Base-by-base conservation (phyloP, 1,140 invertebrate species). In the Papilio machaon region DNA sequence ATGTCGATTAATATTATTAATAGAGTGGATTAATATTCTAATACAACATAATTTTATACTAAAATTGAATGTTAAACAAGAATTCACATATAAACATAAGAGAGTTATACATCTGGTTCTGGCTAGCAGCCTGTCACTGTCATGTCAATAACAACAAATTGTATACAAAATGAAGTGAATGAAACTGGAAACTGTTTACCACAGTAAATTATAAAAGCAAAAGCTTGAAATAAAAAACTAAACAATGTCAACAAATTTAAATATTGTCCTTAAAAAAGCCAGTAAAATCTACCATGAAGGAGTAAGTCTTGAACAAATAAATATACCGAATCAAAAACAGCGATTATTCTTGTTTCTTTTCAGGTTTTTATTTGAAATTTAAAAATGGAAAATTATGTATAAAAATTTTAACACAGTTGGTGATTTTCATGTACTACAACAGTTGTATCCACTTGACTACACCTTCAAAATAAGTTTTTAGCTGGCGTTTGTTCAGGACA, bases 211-310 rank as follows among this genome's bases (percentile, higher is more conserved):
- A 83, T 60, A 83, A 73, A 82, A 58, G 54, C n/a, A 58, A n/a
- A n/a, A 58, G n/a, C n/a, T 58, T 75, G 79, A 64, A 80, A 78
- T 17, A 23, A 43, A 38, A 46, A 54, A 13, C 1, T 19, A 2
- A 17, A 60, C 77, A 82, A 97, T 97, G 97, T 95, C 96, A 23
- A 95, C 96, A 70, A 96, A 90, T 85, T 89, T 98, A 81, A 97
- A 97, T 86, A 97, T 98, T 38, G 95, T 95, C 84, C 92, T 98
- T 49, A 98, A 98, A 95, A 96, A 96, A 91, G 96, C 96, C 0
- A 98, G 97, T 90, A 98, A 98, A 96, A 96, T 97, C 84, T 98
- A 98, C 92, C 95, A 96, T 86, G 97, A 98, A 95, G 97, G 96
- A 73, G 98, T 98, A 95, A 95, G 95, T 95, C 11, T 67, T 15